Base-by-base conservation (phyloP, 2,888 invertebrate genomes). In the Dryococelus australis region DNA sequence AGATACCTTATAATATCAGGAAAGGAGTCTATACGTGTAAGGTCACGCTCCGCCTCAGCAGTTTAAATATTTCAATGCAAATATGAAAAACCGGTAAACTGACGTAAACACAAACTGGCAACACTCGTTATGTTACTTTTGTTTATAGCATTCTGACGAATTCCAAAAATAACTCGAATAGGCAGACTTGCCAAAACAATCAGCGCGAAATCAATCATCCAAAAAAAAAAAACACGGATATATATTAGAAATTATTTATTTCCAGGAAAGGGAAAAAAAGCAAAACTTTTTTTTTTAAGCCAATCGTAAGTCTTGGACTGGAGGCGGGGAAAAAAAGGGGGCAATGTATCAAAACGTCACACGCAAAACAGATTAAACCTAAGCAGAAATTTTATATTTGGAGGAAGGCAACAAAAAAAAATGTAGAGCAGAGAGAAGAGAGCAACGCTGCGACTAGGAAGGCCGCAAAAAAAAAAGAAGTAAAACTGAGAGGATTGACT, bases 401-500 rank as follows among this genome's bases (percentile, higher is more conserved):
- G 65, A 65, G 65, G 65, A 65, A 24, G 65, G 65, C n/a, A 8
- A 24, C n/a, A 8, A 24, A 24, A 65, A n/a, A 65, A 65, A 65
- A 65, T n/a, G 65, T 65, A 65, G 0, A 8, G 65, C 65, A 24
- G 65, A 65, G 65, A 20, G 20, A 20, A 2, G 65, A 20, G 65
- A 20, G 24, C 24, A 24, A 65, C 65, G 65, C n/a, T 20, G 47
- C n/a, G 65, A 24, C 20, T 2, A 5, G 65, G 65, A 1, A 1
- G n/a, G 65, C 20, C 1, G 65, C 8, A 20, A 65, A 65, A 65
- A 65, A 65, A 65, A 65, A 65, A 65, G 24, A 65, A 12, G 65
- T 65, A 65, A 65, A 65, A n/a, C 65, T n/a, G 65, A 65, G 65
- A 65, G 65, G 65, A 65, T 65, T 65, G 65, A 65, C 65, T 65